These are phyloP conservation scores for Aptenodytes patagonicus DNA, from an alignment of 2,113 vertebrate genomes.

Conservation along the genomic window DNA sequence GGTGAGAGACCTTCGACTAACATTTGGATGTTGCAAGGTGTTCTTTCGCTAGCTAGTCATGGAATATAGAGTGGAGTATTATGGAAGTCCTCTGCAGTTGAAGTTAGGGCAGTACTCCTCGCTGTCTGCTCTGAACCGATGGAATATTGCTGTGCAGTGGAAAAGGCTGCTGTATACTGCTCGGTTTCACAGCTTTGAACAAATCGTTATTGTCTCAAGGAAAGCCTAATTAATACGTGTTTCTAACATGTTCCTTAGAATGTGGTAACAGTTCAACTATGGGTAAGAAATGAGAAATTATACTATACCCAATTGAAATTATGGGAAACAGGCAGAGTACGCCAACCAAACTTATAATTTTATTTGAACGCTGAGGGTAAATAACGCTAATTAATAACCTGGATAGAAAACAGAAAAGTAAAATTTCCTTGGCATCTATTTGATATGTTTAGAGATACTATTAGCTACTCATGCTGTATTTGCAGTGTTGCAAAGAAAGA, in stretches of 20 bases:
- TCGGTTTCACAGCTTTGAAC: not conserved
- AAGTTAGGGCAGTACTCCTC: not conserved
- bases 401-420: not conserved
- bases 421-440: not conserved
- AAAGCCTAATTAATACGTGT: not conserved
- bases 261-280: not conserved
- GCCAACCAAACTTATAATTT: not conserved
- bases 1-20: not conserved
- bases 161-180: not conserved
- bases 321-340: not conserved
- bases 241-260: not conserved
- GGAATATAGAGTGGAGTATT: fast-evolving
- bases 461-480: not conserved
- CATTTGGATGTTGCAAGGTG: not conserved
- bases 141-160: not conserved
- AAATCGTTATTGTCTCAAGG: not conserved
- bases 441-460: not conserved
- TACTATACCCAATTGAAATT: not conserved
- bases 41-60: no score
- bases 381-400: not conserved
- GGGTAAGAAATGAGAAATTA: not conserved
- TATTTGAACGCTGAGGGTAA: not conserved
- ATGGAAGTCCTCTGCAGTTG: not conserved
- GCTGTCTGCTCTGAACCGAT: not conserved
- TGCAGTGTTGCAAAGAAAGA: not conserved